These are phyloP conservation scores for Anas bahamensis DNA, from an alignment of 2,797 vertebrate genomes.

Conservation along the genomic window DNA sequence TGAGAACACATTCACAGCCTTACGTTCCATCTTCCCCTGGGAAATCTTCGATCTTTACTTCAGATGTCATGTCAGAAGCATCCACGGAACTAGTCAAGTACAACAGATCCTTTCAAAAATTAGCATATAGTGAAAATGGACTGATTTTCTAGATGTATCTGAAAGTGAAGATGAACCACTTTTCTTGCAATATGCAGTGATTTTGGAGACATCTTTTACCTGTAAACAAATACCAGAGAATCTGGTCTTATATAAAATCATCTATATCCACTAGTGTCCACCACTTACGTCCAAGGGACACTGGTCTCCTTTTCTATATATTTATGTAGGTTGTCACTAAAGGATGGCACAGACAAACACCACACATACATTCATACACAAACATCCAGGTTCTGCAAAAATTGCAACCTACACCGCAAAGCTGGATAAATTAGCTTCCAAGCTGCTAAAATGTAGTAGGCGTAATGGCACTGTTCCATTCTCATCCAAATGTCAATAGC, in stretches of 20 bases:
- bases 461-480: background rate
- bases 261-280: background rate
- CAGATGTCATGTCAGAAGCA: slow-evolving; percentile 3
- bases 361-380: background rate
- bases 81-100: background rate
- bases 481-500: slow-evolving; percentile 16
- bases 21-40: background rate
- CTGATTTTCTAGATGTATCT: background rate
- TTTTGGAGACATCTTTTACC: background rate
- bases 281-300: accelerated
- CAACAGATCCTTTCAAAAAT: background rate
- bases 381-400: background rate
- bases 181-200: background rate
- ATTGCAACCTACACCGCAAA: background rate
- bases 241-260: background rate
- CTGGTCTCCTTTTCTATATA: background rate
- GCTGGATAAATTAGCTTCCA: background rate
- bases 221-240: background rate
- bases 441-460: background rate
- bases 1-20: background rate
- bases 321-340: background rate
- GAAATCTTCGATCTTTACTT: slow-evolving; percentile 23
- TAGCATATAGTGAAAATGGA: background rate
- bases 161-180: background rate
- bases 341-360: background rate